phyloP scores from a whole-genome alignment of 2,113 vertebrate genomes.

The Climacteris rufus region DNA sequence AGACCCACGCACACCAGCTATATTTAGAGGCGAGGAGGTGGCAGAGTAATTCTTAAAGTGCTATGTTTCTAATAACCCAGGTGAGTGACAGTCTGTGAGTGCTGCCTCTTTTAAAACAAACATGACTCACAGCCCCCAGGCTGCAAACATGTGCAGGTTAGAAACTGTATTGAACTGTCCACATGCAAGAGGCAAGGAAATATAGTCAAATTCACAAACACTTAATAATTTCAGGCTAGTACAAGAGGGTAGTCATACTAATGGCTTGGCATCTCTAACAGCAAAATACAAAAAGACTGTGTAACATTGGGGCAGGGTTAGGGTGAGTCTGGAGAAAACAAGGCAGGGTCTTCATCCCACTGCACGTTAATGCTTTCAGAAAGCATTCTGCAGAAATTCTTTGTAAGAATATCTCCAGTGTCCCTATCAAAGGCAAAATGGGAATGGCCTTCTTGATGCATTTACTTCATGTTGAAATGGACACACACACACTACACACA shows the following conservation, averaged over 20 bases:
- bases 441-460: background rate
- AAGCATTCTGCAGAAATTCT: background rate
- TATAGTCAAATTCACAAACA: background rate
- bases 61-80: slow-evolving; percentile 68
- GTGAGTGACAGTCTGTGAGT: slow-evolving; percentile 71
- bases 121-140: slow-evolving; percentile 63
- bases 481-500: too few species aligned
- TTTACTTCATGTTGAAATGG: background rate
- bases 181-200: slow-evolving; percentile 30
- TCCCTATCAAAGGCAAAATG: background rate
- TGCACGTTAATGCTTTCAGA: background rate
- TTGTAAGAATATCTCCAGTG: background rate
- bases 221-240: slow-evolving; percentile 53
- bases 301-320: background rate
- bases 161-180: slow-evolving; percentile 65
- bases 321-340: slow-evolving; percentile 15
- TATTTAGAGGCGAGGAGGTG: slow-evolving; percentile 73
- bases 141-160: background rate
- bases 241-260: background rate
- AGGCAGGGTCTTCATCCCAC: background rate
- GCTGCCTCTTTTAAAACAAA: slow-evolving; percentile 69
- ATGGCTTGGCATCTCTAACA: background rate
- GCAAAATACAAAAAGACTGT: background rate
- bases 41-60: slow-evolving; percentile 69
- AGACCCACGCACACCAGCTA: slow-evolving; percentile 61